phyloP scores from a whole-genome alignment of 2,797 vertebrate genomes.

The Yasuhikotakia modesta region DNA sequence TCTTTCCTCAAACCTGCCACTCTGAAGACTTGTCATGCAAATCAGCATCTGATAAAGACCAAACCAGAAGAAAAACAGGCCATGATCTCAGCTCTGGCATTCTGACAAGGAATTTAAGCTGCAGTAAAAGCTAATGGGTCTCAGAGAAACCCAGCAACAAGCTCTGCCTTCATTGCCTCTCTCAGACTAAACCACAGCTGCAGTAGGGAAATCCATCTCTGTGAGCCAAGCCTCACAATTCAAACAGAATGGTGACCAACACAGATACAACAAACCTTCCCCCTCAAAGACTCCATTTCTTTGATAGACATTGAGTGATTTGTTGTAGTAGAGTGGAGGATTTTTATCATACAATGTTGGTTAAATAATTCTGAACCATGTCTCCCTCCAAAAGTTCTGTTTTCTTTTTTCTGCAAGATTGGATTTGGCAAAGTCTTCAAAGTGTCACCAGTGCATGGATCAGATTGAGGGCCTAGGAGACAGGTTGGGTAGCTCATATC shows the following conservation, averaged over 20 bases:
- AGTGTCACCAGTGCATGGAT: background rate
- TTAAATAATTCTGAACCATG: conserved; percentile 4
- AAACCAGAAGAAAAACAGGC: conserved; percentile 56
- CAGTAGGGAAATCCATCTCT: conserved; percentile 38
- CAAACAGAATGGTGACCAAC: conserved; percentile 25
- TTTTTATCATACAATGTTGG: background rate
- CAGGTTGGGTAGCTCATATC: background rate
- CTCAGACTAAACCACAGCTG: conserved; percentile 30
- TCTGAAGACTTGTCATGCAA: conserved; percentile 43
- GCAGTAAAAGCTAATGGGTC: conserved; percentile 57
- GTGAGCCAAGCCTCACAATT: conserved; percentile 21
- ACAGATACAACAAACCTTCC: background rate
- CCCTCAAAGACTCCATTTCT: background rate
- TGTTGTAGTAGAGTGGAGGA: background rate
- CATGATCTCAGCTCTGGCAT: conserved; percentile 56
- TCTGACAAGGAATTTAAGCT: conserved; percentile 55
- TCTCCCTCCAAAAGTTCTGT: conserved; percentile 7
- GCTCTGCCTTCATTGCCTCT: conserved; percentile 31
- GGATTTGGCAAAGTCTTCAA: conserved; percentile 23
- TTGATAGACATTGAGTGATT: background rate
- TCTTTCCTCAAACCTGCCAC: conserved; percentile 37
- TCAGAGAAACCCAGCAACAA: conserved; percentile 50
- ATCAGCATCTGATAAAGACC: conserved; percentile 58
- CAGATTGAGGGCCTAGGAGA: background rate
- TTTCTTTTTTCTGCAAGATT: conserved; percentile 18